These are phyloP conservation scores for Adela reaumurella DNA, from an alignment of 2,888 invertebrate species.

Conservation along the genomic window DNA sequence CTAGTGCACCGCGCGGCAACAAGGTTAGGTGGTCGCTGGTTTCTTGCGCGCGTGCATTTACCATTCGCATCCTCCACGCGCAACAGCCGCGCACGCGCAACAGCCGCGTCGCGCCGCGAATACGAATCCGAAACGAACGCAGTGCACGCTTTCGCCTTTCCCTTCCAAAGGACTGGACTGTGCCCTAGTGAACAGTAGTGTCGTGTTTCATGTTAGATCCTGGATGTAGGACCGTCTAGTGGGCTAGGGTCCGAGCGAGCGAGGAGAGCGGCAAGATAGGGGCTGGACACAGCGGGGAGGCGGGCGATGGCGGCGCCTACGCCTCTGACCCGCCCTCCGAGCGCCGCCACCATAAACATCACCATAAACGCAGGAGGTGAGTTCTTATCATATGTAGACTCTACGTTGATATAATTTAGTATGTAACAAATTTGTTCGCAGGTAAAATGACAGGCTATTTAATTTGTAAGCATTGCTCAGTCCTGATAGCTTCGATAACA, in stretches of 20 bases:
- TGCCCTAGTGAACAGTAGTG: neutral
- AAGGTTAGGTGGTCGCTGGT: neutral
- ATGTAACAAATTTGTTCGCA: too few relatives aligned
- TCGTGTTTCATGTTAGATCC: too few relatives aligned
- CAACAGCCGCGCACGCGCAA: neutral
- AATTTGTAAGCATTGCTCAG: too few relatives aligned
- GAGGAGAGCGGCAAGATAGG: slow-evolving; percentile 49
- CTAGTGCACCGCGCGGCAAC: neutral
- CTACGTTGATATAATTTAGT: too few relatives aligned
- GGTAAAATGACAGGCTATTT: too few relatives aligned
- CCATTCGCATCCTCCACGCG: neutral
- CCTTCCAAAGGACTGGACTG: neutral
- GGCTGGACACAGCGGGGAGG: slow-evolving; percentile 51
- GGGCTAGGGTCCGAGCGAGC: slow-evolving; percentile 34
- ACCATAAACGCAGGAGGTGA: slow-evolving; percentile 50
- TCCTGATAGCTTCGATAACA: too few relatives aligned
- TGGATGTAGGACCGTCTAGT: neutral
- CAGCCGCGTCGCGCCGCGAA: neutral
- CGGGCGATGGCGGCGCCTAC: slow-evolving; percentile 44
- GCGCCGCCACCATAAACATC: slow-evolving; percentile 33
- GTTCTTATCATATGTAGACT: too few relatives aligned
- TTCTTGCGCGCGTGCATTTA: neutral
- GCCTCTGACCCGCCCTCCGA: slow-evolving; percentile 50
- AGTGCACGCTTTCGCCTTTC: neutral
- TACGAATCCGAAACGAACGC: neutral